Percentiles rank a stretch among this genome's conserved stretches.
Conservation (phyloP, 2,113 vertebrate species). For the Puma concolor region DNA sequence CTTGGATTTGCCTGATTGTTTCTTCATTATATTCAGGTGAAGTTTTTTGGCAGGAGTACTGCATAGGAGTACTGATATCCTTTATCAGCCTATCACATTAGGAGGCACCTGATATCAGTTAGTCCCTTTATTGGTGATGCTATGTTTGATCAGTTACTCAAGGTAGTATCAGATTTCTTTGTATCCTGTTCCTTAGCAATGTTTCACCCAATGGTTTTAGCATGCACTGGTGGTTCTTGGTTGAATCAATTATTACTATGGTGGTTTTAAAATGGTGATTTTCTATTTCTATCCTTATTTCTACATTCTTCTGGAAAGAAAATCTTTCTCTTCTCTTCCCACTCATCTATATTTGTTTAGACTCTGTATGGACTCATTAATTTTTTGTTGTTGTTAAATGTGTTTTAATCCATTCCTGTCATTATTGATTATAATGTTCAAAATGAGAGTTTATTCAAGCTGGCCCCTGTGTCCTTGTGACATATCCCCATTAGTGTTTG, state of each 20-base stretch:
- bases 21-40: background rate
- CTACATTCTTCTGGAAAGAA: constrained; percentile 26
- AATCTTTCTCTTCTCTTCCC: background rate
- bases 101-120: background rate
- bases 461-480: background rate
- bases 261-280: background rate
- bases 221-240: background rate
- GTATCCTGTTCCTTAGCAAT: background rate
- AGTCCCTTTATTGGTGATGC: background rate
- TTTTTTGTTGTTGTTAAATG: constrained; percentile 21
- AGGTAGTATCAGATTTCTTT: background rate
- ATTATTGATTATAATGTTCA: constrained; percentile 32
- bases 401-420: constrained; percentile 13
- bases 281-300: constrained; percentile 35
- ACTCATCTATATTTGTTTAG: background rate
- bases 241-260: background rate
- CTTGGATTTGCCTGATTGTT: background rate
- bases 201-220: background rate
- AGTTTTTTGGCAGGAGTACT: background rate
- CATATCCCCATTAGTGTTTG: background rate
- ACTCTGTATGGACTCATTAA: background rate
- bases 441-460: background rate
- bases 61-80: background rate
- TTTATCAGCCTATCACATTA: background rate
- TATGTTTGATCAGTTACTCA: background rate